Evolutionary conservation across 2,113 vertebrate species (phyloP), one percentile per base, ranked within the genome.

Genomic region (Mola mola): DNA sequence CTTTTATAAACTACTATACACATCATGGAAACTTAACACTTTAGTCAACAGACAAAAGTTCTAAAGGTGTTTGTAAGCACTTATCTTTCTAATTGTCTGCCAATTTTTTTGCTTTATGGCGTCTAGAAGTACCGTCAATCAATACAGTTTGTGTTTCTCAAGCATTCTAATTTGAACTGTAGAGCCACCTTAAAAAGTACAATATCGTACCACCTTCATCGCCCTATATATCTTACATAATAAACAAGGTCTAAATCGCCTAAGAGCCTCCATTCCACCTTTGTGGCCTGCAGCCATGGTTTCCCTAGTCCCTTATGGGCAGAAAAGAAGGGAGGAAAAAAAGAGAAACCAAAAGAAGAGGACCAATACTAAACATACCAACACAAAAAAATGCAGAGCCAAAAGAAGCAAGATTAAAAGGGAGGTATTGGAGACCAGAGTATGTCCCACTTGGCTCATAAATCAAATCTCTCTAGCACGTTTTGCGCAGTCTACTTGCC

Each of bases 201-300:
- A 43, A 62, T 28, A 62, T 50, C 20, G 28, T 75, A 29, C 44
- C 33, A 1, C 22, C 3, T 3, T 24, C 2, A 17, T 17, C 37
- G 57, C 64, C 47, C 40, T 61, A 33, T 2, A 34, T 33, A 48
- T 57, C 69, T 80, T 76, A 62, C 61, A 75, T 62, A 69, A 84
- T 66, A 81, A 74, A 72, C 8, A 13, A 47, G 61, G 53, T 22
- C 50, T 70, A 61, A 70, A 73, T 58, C 55, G 52, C 57, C 72
- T 60, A 75, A 61, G 69, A 63, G 56, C 59, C 43, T 69, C 51
- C 8, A 50, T 49, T 76, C 74, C 63, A 82, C 80, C 48, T 79
- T 75, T 72, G 78, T 49, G 80, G 73, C 73, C 80, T 48, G 57
- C 61, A 76, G 81, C 68, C 44, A 66, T 64, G 25, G 48, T 62